These are phyloP conservation scores for Calosoma granatense DNA, from an alignment of 1,140 invertebrate genomes.

Conservation along the genomic window DNA sequence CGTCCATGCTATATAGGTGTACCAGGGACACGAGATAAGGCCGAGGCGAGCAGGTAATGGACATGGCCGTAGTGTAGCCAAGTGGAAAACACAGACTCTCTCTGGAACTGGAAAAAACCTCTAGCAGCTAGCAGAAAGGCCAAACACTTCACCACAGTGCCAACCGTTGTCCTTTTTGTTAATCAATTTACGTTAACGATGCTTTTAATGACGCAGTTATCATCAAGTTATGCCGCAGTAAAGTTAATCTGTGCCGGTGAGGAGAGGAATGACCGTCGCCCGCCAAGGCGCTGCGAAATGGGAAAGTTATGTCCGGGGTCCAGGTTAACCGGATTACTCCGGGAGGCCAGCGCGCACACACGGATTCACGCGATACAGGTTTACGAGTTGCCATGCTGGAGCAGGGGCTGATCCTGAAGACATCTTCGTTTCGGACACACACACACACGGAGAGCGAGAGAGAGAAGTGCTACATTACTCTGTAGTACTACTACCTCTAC, in stretches of 20 bases:
- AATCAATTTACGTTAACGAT: conserved; percentile 23
- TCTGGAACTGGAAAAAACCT: not conserved
- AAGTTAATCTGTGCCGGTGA: conserved; percentile 21
- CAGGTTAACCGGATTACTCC: conserved; percentile 20
- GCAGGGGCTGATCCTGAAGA: too few species aligned
- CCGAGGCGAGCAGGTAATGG: conserved; percentile 21
- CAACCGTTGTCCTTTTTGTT: conserved; percentile 12
- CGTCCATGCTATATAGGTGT: conserved; percentile 19
- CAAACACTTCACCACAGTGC: not conserved
- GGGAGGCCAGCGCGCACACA: not conserved
- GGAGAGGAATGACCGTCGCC: not conserved
- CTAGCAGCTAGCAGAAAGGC: not conserved
- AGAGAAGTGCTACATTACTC: too few species aligned
- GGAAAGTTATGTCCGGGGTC: conserved; percentile 17
- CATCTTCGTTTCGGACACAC: too few species aligned
- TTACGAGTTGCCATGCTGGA: too few species aligned
- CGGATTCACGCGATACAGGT: conserved; percentile 3
- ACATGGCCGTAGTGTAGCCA: conserved; percentile 16
- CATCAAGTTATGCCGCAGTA: conserved; percentile 23
- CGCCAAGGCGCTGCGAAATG: conserved; percentile 12
- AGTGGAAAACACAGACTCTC: not conserved
- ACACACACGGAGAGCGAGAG: too few species aligned
- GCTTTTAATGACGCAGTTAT: conserved; percentile 27
- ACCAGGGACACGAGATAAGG: conserved; percentile 24
- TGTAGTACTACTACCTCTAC: too few species aligned